Base-by-base conservation (phyloP, 1,140 invertebrate species). In the Apis florea region DNA sequence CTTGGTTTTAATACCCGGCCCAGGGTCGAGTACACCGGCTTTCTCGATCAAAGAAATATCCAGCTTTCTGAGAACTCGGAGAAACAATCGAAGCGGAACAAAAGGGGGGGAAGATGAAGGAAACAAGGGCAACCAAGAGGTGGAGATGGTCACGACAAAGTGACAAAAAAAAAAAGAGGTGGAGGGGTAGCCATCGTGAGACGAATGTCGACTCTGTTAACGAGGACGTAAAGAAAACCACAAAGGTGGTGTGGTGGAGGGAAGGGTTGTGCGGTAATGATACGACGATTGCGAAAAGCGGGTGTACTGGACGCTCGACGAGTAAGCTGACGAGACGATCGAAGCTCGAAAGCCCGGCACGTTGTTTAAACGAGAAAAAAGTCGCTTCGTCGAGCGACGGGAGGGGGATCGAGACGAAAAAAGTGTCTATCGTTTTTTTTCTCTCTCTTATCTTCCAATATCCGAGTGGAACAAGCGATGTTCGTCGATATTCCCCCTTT, bases 21-120 rank as follows among this genome's bases (percentile, higher is more conserved):
- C 17, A 83, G 70, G 59, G 58, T 79, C 82, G 49, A 68, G 63
- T 80, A 63, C 82, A 71, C 73, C 59, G 58, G n/a, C 53, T 69
- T 59, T 26, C 70, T 24, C 63, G 54, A 77, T 72, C 70, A 31
- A 61, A 63, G 47, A 63, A 53, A 71, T 56, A 26, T 15, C n/a
- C 12, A 26, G 49, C 49, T 40, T 40, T 17, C 31, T 19, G 11
- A 26, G 24, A 53, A 53, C 68, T 26, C 11, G 47, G 11, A 51
- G 70, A 10, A 59, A 72, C 21, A 47, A 56, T 72, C 54, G 54
- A 19, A 26, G 53, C 70, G 70, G 59, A 64, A 53, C 9, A 12
- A 49, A 59, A 13, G 4, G 4, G 49, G n/a, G n/a, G n/a, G 19
- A n/a, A n/a, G n/a, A 3, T 26, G 40, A 49, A 10, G 40, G 6